Evolutionary conservation across 2,113 vertebrate genomes (phyloP).

Genomic region (Oryzias woworae): DNA sequence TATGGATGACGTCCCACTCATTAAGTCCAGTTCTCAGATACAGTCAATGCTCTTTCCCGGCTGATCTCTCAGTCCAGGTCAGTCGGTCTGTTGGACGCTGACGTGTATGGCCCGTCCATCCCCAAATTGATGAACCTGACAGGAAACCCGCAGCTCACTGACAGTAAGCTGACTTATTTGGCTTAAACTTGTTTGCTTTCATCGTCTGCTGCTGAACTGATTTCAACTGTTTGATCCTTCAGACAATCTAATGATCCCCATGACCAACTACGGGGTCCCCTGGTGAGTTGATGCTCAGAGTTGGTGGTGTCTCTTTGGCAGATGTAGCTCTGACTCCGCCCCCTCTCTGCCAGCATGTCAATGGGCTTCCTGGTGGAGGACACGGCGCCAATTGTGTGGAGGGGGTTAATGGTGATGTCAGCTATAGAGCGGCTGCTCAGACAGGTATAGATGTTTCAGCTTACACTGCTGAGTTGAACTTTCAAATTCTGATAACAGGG

Average conservation of each 20-base stretch:
- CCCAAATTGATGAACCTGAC: slow-evolving; percentile 96
- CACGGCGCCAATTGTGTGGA: slow-evolving; percentile 87
- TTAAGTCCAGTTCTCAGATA: no score
- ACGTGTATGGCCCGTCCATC: slow-evolving; percentile 92
- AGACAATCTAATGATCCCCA: slow-evolving; percentile 93
- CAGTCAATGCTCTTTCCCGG: no score
- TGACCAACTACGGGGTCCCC: slow-evolving; percentile 91
- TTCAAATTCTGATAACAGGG: neutral
- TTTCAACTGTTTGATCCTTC: slow-evolving; percentile 33
- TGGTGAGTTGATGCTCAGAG: slow-evolving; percentile 77
- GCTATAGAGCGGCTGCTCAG: slow-evolving; percentile 90
- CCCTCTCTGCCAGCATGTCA: slow-evolving; percentile 86
- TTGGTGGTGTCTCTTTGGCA: neutral
- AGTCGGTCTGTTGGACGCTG: slow-evolving; percentile 91
- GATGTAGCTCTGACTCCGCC: rapidly evolving
- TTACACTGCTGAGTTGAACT: neutral
- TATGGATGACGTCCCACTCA: no score
- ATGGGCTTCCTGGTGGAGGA: slow-evolving; percentile 98
- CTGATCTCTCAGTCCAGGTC: slow-evolving; percentile 77
- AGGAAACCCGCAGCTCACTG: slow-evolving; percentile 89
- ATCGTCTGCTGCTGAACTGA: neutral
- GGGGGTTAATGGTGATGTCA: slow-evolving; percentile 98
- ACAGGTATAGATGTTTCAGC: slow-evolving; percentile 76
- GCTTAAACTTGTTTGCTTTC: neutral
- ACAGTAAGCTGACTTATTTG: slow-evolving; percentile 76